A percentile compares a stretch with the other conserved stretches of the same genome.
These are phyloP conservation scores for Poecilia gillii DNA, from an alignment of 2,797 vertebrate species.

Conservation along the genomic window DNA sequence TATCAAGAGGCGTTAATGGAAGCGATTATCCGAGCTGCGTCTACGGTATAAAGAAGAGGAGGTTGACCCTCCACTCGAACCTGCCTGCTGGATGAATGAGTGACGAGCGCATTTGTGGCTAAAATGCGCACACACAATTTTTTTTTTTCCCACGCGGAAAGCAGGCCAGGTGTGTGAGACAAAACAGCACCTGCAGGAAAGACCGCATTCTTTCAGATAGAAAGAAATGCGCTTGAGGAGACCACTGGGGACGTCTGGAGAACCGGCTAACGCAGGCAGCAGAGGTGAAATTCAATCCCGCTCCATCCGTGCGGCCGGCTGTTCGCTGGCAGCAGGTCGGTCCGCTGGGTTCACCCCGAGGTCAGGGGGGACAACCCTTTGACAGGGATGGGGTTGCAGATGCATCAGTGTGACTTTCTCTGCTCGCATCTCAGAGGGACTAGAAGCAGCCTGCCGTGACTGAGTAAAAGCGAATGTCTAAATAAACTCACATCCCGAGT, in stretches of 20 bases:
- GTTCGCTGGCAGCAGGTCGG: conserved; percentile 23
- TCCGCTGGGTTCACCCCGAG: conserved; percentile 32
- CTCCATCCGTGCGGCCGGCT: conserved; percentile 18
- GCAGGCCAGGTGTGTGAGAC: conserved; percentile 35
- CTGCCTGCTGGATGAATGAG: conserved; percentile 40
- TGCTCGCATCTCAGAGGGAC: background rate
- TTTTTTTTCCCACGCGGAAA: conserved; percentile 10
- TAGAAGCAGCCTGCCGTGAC: background rate
- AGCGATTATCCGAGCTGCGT: conserved; percentile 66
- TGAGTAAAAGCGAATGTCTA: background rate
- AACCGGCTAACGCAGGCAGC: conserved; percentile 24
- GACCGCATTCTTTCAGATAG: conserved; percentile 50
- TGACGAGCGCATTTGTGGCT: conserved; percentile 31
- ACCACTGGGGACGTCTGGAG: conserved; percentile 31
- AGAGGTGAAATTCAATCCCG: conserved; percentile 44
- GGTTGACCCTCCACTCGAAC: conserved; percentile 61
- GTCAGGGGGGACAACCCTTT: conserved; percentile 11
- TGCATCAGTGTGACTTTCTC: background rate
- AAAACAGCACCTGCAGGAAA: conserved; percentile 62
- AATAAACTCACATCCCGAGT: background rate
- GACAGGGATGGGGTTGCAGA: conserved; percentile 6
- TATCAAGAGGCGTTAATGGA: conserved; percentile 75
- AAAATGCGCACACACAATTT: conserved; percentile 9
- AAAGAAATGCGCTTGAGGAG: conserved; percentile 23
- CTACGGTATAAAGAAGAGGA: conserved; percentile 69